Evolutionary conservation across 2,888 invertebrate genomes (phyloP).

Genomic region (Pomacea canaliculata): DNA sequence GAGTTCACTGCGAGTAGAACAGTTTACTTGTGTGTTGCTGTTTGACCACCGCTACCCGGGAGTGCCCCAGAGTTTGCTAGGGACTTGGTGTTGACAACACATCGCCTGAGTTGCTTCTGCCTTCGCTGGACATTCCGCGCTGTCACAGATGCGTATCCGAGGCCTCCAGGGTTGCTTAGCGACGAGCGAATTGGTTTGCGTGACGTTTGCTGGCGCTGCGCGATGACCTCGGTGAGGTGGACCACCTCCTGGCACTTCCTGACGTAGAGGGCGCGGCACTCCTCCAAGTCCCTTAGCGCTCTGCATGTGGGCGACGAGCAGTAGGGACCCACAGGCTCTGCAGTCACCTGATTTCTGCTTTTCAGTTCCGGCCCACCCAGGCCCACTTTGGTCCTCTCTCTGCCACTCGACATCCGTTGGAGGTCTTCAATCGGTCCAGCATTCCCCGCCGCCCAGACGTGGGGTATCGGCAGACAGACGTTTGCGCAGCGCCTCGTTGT

Average conservation of each 20-base stretch:
- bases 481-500: slow-evolving; percentile 14
- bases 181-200: neutral
- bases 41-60: too few species aligned
- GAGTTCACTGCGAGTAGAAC: too few species aligned
- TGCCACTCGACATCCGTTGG: too few species aligned
- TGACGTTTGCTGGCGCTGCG: slow-evolving; percentile 4
- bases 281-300: slow-evolving; percentile 17
- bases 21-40: too few species aligned
- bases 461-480: neutral
- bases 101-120: too few species aligned
- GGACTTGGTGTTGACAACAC: too few species aligned
- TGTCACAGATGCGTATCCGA: too few species aligned
- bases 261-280: slow-evolving; percentile 18
- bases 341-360: neutral
- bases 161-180: too few species aligned
- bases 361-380: neutral
- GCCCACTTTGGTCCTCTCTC: neutral
- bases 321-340: slow-evolving; percentile 10
- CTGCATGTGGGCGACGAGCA: slow-evolving; percentile 18
- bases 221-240: neutral
- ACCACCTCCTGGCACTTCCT: slow-evolving; percentile 23
- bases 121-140: too few species aligned
- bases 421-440: neutral
- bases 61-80: too few species aligned
- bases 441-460: neutral